phyloP scores from a whole-genome alignment of 2,888 invertebrate species.

The Merodon equestris region DNA sequence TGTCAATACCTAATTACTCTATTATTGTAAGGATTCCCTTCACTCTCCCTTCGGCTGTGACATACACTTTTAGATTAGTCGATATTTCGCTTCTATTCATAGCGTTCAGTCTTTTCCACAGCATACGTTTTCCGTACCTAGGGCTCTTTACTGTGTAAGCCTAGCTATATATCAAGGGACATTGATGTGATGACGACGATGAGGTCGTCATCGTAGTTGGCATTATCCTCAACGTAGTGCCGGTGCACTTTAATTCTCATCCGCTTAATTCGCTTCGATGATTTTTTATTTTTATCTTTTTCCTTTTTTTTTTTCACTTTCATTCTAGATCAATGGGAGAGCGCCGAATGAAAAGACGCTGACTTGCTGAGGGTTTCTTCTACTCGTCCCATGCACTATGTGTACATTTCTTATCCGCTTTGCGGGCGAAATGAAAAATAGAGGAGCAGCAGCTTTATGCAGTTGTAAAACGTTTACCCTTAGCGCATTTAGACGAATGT shows the following conservation, averaged over 20 bases:
- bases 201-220: conserved; percentile 11
- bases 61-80: conserved; percentile 33
- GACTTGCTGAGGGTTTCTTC: conserved; percentile 10
- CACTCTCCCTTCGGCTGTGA: conserved; percentile 3
- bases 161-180: conserved; percentile 6
- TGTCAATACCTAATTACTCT: conserved; percentile 67
- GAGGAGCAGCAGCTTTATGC: conserved; percentile 31
- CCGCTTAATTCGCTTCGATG: conserved; percentile 55
- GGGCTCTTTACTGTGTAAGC: too few relatives aligned
- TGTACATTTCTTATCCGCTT: background rate
- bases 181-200: conserved; percentile 31
- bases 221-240: conserved; percentile 22
- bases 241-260: conserved; percentile 24
- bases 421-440: background rate
- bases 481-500: conserved; percentile 45
- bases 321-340: conserved; percentile 35
- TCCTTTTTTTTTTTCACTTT: conserved; percentile 45
- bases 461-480: conserved; percentile 37
- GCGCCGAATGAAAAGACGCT: background rate
- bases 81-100: conserved; percentile 40
- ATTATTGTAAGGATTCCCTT: conserved; percentile 64
- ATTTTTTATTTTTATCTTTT: conserved; percentile 31
- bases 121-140: background rate
- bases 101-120: conserved; percentile 24
- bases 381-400: too few relatives aligned